These are phyloP conservation scores for Arothron firmamentum DNA, from an alignment of 2,113 vertebrate genomes.

Conservation along the genomic window DNA sequence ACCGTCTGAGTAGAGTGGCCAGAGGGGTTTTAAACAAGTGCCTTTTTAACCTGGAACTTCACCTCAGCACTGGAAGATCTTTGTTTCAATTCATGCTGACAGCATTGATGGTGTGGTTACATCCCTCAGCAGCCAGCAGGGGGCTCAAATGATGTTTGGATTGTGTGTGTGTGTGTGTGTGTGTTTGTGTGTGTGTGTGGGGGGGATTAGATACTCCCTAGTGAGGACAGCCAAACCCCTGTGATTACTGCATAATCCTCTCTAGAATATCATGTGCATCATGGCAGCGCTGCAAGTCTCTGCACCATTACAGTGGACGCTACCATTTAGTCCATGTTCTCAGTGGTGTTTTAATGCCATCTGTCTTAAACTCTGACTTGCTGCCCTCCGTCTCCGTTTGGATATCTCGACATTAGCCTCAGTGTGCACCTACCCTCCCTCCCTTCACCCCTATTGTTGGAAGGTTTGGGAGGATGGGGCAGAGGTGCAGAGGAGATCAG, in stretches of 20 bases:
- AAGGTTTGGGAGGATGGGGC: constrained; percentile 24
- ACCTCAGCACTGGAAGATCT: not conserved
- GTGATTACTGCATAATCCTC: constrained; percentile 71
- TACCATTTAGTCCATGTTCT: constrained; percentile 37
- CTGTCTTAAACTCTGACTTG: constrained; percentile 14
- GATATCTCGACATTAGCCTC: constrained; percentile 15
- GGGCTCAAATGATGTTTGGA: constrained; percentile 35
- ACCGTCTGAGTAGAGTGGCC: constrained; percentile 1
- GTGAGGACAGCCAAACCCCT: constrained; percentile 62
- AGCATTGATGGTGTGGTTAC: no score
- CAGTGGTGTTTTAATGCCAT: constrained; percentile 6
- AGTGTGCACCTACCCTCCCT: not conserved
- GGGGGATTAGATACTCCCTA: constrained; percentile 57
- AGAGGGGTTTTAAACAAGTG: constrained; percentile 7
- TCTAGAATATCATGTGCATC: constrained; percentile 68
- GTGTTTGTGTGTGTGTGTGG: not conserved
- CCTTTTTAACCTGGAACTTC: constrained; percentile 1
- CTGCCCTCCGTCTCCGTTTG: constrained; percentile 8
- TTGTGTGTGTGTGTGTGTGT: no score
- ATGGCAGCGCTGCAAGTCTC: constrained; percentile 51
- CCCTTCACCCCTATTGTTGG: constrained; percentile 28
- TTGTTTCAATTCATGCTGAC: no score
- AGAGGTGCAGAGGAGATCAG: constrained; percentile 53
- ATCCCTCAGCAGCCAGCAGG: constrained; percentile 51
- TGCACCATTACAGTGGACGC: constrained; percentile 44